phyloP scores from a whole-genome alignment of 1,140 invertebrate species.

The Psix sp. region DNA sequence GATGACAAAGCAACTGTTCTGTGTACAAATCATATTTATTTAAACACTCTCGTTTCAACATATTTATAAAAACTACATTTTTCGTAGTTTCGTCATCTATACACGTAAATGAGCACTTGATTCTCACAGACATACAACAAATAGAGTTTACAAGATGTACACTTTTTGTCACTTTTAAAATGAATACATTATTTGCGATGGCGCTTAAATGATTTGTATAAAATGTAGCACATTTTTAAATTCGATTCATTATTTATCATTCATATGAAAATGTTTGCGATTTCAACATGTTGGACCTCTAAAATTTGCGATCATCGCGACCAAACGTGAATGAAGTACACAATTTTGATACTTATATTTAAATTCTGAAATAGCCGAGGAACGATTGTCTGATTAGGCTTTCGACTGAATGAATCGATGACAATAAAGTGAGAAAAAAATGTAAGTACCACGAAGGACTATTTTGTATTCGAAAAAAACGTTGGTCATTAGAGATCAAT shows the following conservation, averaged over 20 bases:
- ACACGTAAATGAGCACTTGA: constrained; percentile 1
- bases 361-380: constrained; percentile 6
- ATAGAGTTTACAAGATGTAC: constrained; percentile 27
- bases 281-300: no score
- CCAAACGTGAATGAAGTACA: constrained; percentile 1
- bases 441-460: constrained; percentile 40
- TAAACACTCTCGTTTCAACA: neutral
- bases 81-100: neutral
- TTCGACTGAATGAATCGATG: constrained; percentile 18
- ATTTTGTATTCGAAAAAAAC: constrained; percentile 31
- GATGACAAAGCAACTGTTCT: neutral
- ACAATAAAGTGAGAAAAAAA: constrained; percentile 19
- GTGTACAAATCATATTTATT: neutral
- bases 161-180: constrained; percentile 5
- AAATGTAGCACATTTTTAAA: no score
- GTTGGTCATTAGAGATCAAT: constrained; percentile 38
- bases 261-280: no score
- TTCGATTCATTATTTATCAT: no score
- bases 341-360: constrained; percentile 5
- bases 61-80: neutral
- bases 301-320: no score
- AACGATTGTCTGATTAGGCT: constrained; percentile 16
- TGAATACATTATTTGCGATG: constrained; percentile 6
- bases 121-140: neutral
- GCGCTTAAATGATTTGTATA: neutral